These are phyloP conservation scores for Drosophila leontia DNA, from an alignment of 1,140 invertebrate species.

Conservation along the genomic window DNA sequence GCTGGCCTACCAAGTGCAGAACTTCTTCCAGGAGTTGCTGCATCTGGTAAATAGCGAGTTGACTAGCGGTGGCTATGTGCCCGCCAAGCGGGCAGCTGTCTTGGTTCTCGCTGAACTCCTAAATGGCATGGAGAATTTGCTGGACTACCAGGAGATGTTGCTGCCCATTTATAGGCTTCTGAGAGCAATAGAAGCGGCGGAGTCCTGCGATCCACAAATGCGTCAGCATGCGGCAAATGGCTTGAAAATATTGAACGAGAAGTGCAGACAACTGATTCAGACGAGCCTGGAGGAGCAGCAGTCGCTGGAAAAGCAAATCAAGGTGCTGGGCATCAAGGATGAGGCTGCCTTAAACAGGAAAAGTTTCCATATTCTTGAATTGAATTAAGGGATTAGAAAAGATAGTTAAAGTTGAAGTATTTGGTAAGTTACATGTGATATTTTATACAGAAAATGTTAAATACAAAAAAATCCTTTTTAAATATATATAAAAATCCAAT, in stretches of 20 bases:
- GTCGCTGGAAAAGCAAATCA: conserved; percentile 87
- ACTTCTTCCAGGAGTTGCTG: conserved; percentile 89
- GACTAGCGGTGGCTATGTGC: conserved; percentile 87
- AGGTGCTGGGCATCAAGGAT: conserved; percentile 84
- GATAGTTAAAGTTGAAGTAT: no score
- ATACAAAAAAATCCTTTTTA: background rate
- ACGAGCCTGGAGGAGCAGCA: conserved; percentile 84
- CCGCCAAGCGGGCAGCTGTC: conserved; percentile 90
- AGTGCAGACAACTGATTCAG: conserved; percentile 87
- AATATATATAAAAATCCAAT: background rate
- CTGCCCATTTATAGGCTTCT: conserved; percentile 88
- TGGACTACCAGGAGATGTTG: conserved; percentile 87
- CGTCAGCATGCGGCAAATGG: conserved; percentile 89
- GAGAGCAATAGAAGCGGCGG: conserved; percentile 87
- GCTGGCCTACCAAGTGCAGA: conserved; percentile 89
- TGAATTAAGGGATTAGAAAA: conserved; percentile 27
- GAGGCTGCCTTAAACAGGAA: background rate
- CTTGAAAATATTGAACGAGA: conserved; percentile 89
- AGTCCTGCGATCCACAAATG: conserved; percentile 88
- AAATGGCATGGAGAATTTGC: conserved; percentile 88
- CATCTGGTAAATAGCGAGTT: conserved; percentile 88
- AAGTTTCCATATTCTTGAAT: conserved; percentile 67
- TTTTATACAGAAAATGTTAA: background rate
- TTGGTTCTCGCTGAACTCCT: conserved; percentile 89
- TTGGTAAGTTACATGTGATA: background rate